These are phyloP conservation scores for Actenoides lindsayi DNA, from an alignment of 2,113 vertebrate genomes.

Conservation along the genomic window DNA sequence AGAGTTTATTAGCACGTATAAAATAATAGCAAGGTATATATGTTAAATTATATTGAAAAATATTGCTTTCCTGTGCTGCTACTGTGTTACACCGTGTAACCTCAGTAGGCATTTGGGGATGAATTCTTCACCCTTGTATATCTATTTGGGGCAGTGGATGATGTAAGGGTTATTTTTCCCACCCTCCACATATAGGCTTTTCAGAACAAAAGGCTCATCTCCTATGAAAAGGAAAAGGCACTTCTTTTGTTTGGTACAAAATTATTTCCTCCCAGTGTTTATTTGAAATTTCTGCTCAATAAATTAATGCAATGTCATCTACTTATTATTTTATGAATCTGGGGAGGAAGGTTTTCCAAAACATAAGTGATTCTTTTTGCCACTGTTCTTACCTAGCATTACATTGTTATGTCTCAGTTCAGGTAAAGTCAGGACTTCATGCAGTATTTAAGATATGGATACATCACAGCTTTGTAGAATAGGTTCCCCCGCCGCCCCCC, in stretches of 20 bases:
- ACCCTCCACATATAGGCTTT: not conserved
- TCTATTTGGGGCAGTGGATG: not conserved
- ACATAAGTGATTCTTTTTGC: not conserved
- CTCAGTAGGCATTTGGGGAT: not conserved
- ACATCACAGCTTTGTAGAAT: not conserved
- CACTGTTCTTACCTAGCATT: not conserved
- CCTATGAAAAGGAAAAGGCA: not conserved
- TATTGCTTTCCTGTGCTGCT: not conserved
- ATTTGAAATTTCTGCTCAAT: not conserved
- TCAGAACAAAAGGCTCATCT: not conserved
- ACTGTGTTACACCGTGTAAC: not conserved
- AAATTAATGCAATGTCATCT: not conserved
- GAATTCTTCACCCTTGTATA: not conserved
- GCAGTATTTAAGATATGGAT: not conserved
- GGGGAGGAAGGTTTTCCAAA: not conserved
- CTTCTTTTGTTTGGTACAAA: not conserved
- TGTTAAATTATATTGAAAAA: not conserved
- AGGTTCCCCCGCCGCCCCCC: too few relatives aligned
- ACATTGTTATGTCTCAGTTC: not conserved
- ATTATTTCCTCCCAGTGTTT: not conserved
- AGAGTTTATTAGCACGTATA: not conserved
- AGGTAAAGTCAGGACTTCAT: not conserved
- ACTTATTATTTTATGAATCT: not conserved
- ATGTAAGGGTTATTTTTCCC: not conserved
- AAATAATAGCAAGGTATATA: not conserved